These are phyloP conservation scores for Neotoxoptera formosana DNA, from an alignment of 1,140 invertebrate genomes.

Conservation along the genomic window DNA sequence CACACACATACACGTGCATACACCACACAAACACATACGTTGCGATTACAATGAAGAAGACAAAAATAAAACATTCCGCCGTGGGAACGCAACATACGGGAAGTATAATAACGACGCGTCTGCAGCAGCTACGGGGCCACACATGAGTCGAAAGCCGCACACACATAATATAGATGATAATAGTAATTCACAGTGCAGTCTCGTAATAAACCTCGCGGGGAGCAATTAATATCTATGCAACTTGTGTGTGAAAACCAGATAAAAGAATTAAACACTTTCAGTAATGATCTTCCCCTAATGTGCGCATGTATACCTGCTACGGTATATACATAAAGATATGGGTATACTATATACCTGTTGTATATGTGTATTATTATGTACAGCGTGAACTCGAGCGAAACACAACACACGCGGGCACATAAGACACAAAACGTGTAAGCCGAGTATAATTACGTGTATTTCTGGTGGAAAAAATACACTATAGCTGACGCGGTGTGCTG, in stretches of 20 bases:
- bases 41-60: conserved; percentile 39
- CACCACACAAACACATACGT: not conserved
- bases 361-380: not conserved
- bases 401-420: not conserved
- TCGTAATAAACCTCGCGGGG: conserved; percentile 4
- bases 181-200: conserved; percentile 52
- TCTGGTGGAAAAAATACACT: conserved; percentile 43
- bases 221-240: conserved; percentile 11
- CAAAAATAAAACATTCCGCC: conserved; percentile 22
- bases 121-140: not conserved
- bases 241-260: conserved; percentile 52
- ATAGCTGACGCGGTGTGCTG: not conserved
- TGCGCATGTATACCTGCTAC: not conserved
- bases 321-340: not conserved
- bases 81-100: conserved; percentile 50
- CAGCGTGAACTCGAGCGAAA: conserved; percentile 3
- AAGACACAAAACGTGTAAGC: conserved; percentile 24
- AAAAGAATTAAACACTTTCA: conserved; percentile 55
- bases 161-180: not conserved
- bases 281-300: conserved; percentile 35
- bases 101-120: conserved; percentile 47
- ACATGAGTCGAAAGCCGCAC: conserved; percentile 6
- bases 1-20: not conserved
- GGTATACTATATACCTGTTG: not conserved
- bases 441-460: conserved; percentile 40